phyloP scores from a whole-genome alignment of 2,888 invertebrate genomes.

The Melanchra persicariae region DNA sequence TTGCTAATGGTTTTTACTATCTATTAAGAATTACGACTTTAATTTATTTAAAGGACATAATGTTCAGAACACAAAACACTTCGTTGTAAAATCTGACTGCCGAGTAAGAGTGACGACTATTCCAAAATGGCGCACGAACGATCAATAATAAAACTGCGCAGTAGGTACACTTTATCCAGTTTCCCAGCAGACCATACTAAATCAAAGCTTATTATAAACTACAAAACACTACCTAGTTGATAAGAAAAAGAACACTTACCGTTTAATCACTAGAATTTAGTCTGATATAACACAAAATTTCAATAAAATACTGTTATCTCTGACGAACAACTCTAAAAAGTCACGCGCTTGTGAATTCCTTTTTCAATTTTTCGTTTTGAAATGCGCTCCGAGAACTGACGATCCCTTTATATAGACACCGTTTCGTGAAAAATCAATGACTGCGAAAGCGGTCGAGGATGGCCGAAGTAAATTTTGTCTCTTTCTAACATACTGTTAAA shows the following conservation, averaged over 20 bases:
- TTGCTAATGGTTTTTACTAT: background rate
- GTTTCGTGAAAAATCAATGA: conserved; percentile 59
- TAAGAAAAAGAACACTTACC: conserved; percentile 67
- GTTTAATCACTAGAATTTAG: conserved; percentile 75
- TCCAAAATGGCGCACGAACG: conserved; percentile 58
- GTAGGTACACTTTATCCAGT: conserved; percentile 36
- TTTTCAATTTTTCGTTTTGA: conserved; percentile 73
- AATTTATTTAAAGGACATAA: conserved; percentile 31
- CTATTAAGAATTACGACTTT: conserved; percentile 10
- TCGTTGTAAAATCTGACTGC: conserved; percentile 8
- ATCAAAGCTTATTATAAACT: background rate
- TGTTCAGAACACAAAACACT: conserved; percentile 9
- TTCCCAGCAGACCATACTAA: background rate
- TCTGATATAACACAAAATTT: conserved; percentile 63
- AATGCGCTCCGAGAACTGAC: conserved; percentile 68
- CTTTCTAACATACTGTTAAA: conserved; percentile 54
- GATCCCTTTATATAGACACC: conserved; percentile 72
- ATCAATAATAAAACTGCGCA: conserved; percentile 62
- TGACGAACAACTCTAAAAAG: conserved; percentile 71
- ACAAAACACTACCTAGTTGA: conserved; percentile 9
- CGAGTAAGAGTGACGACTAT: conserved; percentile 24
- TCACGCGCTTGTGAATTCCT: conserved; percentile 69
- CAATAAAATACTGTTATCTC: conserved; percentile 64
- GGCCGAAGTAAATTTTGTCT: conserved; percentile 67
- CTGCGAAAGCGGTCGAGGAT: conserved; percentile 62